Percentiles rank a stretch among this genome's conserved stretches.
phyloP scores from a whole-genome alignment of 2,888 invertebrate species.

The Crocallis elinguaria region DNA sequence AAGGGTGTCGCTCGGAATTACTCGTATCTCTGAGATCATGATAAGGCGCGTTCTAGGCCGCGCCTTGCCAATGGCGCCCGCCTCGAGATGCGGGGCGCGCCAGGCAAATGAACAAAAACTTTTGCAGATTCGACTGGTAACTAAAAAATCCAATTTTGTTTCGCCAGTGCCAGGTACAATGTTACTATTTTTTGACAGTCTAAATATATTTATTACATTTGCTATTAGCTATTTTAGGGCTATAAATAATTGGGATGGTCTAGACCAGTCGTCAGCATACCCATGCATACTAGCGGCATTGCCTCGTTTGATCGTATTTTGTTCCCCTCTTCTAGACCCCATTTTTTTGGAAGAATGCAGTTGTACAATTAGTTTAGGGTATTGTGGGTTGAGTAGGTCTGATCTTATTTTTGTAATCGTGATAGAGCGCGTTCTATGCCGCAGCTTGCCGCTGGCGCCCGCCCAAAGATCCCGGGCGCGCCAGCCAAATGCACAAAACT shows the following conservation, averaged over 20 bases:
- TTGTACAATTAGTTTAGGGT: constrained; percentile 68
- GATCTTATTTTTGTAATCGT: constrained; percentile 53
- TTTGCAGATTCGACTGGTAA: not conserved
- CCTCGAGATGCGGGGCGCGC: not conserved
- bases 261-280: too few relatives aligned
- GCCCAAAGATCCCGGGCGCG: constrained; percentile 56
- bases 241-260: too few relatives aligned
- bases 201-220: too few relatives aligned
- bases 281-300: too few relatives aligned
- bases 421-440: constrained; percentile 54
- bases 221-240: too few relatives aligned
- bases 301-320: too few relatives aligned
- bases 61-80: constrained; percentile 12
- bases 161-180: too few relatives aligned
- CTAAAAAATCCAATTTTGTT: not conserved
- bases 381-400: too few relatives aligned
- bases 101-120: too few relatives aligned
- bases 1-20: constrained; percentile 52
- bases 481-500: constrained; percentile 31
- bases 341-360: too few relatives aligned
- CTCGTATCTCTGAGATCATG: constrained; percentile 56
- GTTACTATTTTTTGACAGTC: too few relatives aligned
- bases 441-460: constrained; percentile 52
- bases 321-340: too few relatives aligned
- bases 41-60: constrained; percentile 51